Conservation (phyloP, 2,797 vertebrate species). For the Erithacus rubecula region DNA sequence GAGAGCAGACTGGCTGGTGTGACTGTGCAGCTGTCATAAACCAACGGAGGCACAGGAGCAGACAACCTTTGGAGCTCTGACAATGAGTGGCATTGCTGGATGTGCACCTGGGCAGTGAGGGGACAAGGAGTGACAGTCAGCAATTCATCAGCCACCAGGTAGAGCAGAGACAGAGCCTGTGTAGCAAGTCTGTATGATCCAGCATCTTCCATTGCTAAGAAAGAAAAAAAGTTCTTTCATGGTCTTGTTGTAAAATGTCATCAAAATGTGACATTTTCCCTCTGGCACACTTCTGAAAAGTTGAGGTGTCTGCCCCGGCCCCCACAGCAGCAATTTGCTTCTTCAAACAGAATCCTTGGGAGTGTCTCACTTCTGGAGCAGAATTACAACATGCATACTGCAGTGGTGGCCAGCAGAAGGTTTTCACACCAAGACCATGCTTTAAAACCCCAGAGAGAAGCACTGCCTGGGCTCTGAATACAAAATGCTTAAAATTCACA, state of each 20-base stretch:
- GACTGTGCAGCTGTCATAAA: not conserved
- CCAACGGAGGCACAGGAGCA: not conserved
- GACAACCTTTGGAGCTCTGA: not conserved
- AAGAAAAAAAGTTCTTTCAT: not conserved
- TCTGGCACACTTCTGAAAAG: not conserved
- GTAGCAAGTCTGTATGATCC: not conserved
- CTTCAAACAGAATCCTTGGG: not conserved
- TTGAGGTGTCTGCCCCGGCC: rapidly evolving
- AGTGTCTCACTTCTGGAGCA: not conserved
- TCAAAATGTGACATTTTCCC: rapidly evolving
- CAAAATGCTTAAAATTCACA: not conserved
- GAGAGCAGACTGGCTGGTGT: not conserved
- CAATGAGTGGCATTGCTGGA: not conserved
- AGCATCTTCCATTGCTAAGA: not conserved
- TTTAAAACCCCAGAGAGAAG: not conserved
- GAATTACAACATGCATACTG: not conserved
- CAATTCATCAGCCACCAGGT: not conserved
- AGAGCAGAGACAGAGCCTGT: not conserved
- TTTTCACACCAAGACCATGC: not conserved
- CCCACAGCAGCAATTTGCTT: not conserved
- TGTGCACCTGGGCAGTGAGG: rapidly evolving
- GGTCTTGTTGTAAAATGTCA: not conserved
- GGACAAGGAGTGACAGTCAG: not conserved
- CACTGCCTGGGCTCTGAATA: not conserved
- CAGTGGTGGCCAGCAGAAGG: not conserved